Evolutionary conservation across 2,797 vertebrate genomes (phyloP).

Genomic region (Platyrinchus mystaceus): DNA sequence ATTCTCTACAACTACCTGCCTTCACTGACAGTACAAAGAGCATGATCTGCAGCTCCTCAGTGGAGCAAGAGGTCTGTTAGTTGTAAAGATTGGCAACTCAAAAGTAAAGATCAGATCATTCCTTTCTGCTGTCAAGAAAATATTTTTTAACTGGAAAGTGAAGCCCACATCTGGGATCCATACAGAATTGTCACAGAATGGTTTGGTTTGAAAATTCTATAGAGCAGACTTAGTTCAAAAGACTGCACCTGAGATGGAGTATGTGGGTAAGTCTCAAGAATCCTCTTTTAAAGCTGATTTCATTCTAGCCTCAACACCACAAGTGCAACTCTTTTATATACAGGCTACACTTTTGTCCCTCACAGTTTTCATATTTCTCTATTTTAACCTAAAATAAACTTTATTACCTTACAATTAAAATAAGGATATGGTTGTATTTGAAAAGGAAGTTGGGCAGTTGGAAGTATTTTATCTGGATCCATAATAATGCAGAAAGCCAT

Average conservation of each 20-base stretch:
- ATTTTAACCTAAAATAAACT: not conserved
- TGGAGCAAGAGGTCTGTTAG: not conserved
- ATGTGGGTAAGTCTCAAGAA: not conserved
- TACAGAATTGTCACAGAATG: not conserved
- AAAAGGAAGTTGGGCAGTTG: not conserved
- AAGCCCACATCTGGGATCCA: not conserved
- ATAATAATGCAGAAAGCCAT: not conserved
- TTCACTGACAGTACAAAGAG: not conserved
- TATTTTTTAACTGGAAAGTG: not conserved
- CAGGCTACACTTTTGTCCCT: not conserved
- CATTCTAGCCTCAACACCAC: not conserved
- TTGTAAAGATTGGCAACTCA: not conserved
- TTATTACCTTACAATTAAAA: not conserved
- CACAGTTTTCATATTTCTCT: fast-evolving
- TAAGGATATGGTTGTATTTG: not conserved
- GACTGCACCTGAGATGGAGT: not conserved
- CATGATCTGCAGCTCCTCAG: not conserved
- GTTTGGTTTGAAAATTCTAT: not conserved
- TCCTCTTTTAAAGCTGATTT: not conserved
- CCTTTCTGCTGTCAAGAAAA: not conserved
- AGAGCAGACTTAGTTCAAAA: not conserved
- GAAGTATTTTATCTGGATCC: not conserved
- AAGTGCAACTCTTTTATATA: not conserved
- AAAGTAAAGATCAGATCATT: not conserved
- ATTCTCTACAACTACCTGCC: not conserved